Evolutionary conservation across 2,888 invertebrate species (phyloP).

Genomic region (Lysandra coridon): DNA sequence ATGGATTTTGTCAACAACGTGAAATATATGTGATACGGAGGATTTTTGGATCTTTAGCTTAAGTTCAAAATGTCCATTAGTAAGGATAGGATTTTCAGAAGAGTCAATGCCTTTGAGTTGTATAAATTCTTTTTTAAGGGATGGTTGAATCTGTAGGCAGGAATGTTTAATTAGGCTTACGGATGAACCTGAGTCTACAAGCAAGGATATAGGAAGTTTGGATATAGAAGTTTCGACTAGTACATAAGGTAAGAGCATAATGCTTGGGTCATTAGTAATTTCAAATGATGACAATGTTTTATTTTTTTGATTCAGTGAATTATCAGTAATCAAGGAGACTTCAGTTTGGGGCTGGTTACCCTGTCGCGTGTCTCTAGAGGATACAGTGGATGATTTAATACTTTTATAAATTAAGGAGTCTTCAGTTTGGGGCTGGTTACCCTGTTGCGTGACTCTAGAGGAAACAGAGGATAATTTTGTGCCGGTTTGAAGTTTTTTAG

Average conservation of each 20-base stretch:
- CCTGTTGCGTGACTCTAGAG: background rate
- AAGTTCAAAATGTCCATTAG: slow-evolving; percentile 25
- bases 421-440: background rate
- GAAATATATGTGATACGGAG: slow-evolving; percentile 27
- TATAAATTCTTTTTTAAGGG: background rate
- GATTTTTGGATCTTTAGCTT: background rate
- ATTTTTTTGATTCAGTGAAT: background rate
- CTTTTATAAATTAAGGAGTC: background rate
- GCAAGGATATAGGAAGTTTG: slow-evolving; percentile 26
- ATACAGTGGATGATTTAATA: background rate
- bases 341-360: background rate
- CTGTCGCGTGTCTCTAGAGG: background rate
- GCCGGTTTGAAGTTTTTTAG: no score
- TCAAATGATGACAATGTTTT: background rate
- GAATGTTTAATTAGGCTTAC: slow-evolving; percentile 32
- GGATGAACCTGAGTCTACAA: slow-evolving; percentile 35
- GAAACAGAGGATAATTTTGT: background rate
- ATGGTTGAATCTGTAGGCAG: background rate
- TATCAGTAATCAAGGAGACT: background rate
- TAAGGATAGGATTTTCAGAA: no score
- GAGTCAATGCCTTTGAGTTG: background rate
- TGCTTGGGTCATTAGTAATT: background rate
- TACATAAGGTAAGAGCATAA: background rate
- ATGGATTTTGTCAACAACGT: slow-evolving; percentile 35
- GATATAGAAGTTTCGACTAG: slow-evolving; percentile 15